A percentile compares a stretch with the other conserved stretches of the same genome.
phyloP scores from a whole-genome alignment of 2,888 invertebrate genomes.

The Agrenia bidenticulata region DNA sequence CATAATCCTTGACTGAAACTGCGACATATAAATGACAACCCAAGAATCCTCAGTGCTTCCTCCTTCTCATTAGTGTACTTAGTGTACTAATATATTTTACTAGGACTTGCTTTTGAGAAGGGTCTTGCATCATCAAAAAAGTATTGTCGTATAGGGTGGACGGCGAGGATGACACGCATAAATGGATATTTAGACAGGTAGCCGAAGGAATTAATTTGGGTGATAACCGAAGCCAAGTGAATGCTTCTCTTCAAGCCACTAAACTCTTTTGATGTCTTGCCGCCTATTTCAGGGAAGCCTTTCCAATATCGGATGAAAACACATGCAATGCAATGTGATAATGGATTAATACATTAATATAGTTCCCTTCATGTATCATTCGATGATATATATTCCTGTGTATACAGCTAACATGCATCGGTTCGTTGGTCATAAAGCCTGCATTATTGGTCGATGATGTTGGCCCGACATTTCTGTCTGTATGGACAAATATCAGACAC shows the following conservation, averaged over 20 bases:
- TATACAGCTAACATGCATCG: not conserved
- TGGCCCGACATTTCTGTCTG: too few relatives aligned
- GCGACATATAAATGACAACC: too few relatives aligned
- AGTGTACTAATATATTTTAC: too few relatives aligned
- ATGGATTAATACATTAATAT: not conserved
- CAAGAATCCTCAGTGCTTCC: too few relatives aligned
- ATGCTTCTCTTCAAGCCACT: constrained; percentile 33
- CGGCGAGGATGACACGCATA: constrained; percentile 28
- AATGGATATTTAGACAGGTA: constrained; percentile 49
- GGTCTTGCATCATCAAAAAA: too few relatives aligned
- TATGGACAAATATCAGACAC: too few relatives aligned
- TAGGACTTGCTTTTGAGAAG: too few relatives aligned
- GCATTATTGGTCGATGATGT: constrained; percentile 1
- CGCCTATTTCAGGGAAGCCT: constrained; percentile 47
- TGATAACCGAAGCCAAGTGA: constrained; percentile 49
- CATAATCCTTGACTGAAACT: too few relatives aligned
- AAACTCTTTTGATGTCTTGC: constrained; percentile 49
- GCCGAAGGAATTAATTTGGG: constrained; percentile 51
- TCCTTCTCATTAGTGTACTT: too few relatives aligned
- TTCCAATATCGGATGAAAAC: constrained; percentile 39
- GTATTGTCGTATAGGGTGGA: constrained; percentile 20
- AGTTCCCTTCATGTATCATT: too few relatives aligned
- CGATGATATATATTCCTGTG: not conserved
- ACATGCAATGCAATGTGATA: constrained; percentile 17
- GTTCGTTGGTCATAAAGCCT: not conserved